Conservation (phyloP, 2,797 vertebrate genomes). For the Glossophaga mutica region DNA sequence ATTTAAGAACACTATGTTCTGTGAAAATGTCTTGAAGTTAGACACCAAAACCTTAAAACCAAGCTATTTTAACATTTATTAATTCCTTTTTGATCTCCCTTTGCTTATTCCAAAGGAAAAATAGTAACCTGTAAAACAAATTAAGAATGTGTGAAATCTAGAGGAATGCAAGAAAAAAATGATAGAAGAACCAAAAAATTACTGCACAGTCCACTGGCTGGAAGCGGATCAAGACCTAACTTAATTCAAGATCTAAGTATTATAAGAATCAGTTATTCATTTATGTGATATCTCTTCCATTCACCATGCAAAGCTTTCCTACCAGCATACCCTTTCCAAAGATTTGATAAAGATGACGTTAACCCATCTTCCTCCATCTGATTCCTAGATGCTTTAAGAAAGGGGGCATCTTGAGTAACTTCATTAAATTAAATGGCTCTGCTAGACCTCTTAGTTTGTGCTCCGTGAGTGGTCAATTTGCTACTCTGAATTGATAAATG, state of each 20-base stretch:
- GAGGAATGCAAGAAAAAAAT: conserved; percentile 30
- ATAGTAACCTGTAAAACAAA: background rate
- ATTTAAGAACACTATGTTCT: conserved; percentile 4
- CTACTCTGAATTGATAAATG: background rate
- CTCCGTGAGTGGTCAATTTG: background rate
- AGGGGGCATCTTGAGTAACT: background rate
- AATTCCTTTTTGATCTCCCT: conserved; percentile 14
- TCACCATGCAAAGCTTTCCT: conserved; percentile 7
- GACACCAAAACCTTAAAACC: conserved; percentile 31
- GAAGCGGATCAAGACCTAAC: conserved; percentile 30
- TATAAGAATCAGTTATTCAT: background rate
- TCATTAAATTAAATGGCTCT: background rate
- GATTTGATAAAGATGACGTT: conserved; percentile 39
- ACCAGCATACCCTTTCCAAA: conserved; percentile 4
- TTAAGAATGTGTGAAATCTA: background rate
- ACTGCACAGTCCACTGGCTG: background rate
- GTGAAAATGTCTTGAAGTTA: conserved; percentile 32
- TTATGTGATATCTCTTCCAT: background rate
- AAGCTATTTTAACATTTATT: background rate
- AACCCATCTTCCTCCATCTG: background rate
- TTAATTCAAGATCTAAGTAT: conserved; percentile 8
- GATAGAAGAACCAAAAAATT: conserved; percentile 1
- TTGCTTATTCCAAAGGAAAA: conserved; percentile 42
- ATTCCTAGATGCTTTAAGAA: background rate
- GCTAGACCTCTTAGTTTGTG: background rate